Evolutionary conservation across 2,888 invertebrate genomes (phyloP), one percentile per base, ranked within the genome.

Genomic region (Diabrotica balteata): DNA sequence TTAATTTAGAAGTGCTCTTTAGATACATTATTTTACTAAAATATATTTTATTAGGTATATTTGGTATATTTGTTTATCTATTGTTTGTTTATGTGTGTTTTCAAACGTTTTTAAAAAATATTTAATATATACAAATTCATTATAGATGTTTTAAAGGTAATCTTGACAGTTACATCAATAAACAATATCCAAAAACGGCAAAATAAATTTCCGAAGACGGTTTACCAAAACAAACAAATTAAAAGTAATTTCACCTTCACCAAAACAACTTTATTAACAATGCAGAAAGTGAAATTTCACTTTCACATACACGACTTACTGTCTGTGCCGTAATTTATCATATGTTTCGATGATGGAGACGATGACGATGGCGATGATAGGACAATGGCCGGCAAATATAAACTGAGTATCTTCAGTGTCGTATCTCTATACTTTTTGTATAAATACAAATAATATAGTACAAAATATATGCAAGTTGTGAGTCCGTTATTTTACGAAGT

Each of bases 231-330:
- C 67, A 71, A 71, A 71, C 63, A 67, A 63, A 66, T 62, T 63
- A 59, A 62, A 58, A 59, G 57, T 63, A 66, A 68, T 68, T 72
- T 72, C 72, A 70, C 72, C 70, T 55, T 68, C 61, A 46, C 62
- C 61, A 72, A 72, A 70, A 70, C 68, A 65, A 68, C 68, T 70
- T 68, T 63, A 65, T 63, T 68, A 66, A 53, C 66, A 63, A 68
- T 63, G 68, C 66, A 68, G 65, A 71, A 71, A 71, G 71, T 71
- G 71, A 71, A 71, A 71, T 69, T 71, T 67, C 60, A 69, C 71
- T 71, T 71, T 71, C 71, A 66, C 69, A 66, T 65, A 59, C 63
- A 64, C 61, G 43, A 55, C 44, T 17, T 44, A 44, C 7, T 55
- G 55, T 66, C 52, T 58, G 61, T 44, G 59, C 43, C 42, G 43